A percentile compares a stretch with the other conserved stretches of the same genome.
These are phyloP conservation scores for Zapornia atra DNA, from an alignment of 2,113 vertebrate species.

Conservation along the genomic window DNA sequence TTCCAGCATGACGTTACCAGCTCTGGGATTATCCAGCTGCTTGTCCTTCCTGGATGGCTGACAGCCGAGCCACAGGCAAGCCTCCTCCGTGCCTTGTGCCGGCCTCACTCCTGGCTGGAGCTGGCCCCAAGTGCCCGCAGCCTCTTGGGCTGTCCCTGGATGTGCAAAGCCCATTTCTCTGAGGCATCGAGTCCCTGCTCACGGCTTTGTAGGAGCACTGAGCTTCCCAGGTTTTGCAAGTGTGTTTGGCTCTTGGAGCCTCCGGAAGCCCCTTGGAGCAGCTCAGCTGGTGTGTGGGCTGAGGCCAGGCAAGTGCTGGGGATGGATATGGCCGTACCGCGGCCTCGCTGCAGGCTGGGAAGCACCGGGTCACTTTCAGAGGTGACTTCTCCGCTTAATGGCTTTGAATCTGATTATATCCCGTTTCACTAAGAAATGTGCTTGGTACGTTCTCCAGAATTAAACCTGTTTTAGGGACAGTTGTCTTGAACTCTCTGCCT, in stretches of 20 bases:
- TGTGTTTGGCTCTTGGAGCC: background rate
- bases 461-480: slow-evolving; percentile 31
- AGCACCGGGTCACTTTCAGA: slow-evolving; percentile 42
- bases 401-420: slow-evolving; percentile 39
- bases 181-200: fast-evolving
- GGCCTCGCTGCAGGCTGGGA: background rate
- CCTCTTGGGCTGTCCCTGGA: fast-evolving
- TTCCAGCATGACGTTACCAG: background rate
- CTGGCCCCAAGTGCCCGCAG: background rate
- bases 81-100: background rate
- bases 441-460: slow-evolving; percentile 26
- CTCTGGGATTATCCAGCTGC: slow-evolving; percentile 4
- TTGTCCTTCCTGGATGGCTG: background rate
- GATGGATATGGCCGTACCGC: background rate
- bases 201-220: background rate
- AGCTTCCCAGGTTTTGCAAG: background rate
- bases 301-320: background rate
- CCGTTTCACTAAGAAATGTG: background rate
- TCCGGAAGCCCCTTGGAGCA: background rate
- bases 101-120: background rate
- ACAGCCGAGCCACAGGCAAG: background rate
- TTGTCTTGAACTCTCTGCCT: slow-evolving; percentile 18
- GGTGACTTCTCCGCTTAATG: slow-evolving; percentile 30
- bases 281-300: background rate
- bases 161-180: background rate